Evolutionary conservation across 2,797 vertebrate species (phyloP).

Genomic region (Danio tinwini): DNA sequence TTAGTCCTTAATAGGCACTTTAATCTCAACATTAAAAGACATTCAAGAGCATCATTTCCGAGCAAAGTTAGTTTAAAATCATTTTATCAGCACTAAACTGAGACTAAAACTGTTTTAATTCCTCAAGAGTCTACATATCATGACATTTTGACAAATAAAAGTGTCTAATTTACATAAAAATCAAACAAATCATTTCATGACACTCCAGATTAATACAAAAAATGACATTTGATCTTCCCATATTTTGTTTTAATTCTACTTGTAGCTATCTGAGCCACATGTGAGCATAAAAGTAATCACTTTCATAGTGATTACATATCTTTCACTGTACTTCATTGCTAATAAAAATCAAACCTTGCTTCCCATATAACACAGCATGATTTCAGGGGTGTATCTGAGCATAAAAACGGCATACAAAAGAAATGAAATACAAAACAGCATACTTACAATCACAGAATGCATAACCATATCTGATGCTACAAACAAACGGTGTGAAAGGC

Average conservation of each 20-base stretch:
- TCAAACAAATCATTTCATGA: neutral
- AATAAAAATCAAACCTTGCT: neutral
- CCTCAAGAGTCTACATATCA: neutral
- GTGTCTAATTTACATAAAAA: neutral
- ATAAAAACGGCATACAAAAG: neutral
- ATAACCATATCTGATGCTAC: constrained; percentile 53
- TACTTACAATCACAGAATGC: constrained; percentile 59
- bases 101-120: neutral
- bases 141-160: neutral
- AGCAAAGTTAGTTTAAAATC: neutral
- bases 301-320: neutral
- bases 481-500: neutral
- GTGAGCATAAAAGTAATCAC: neutral
- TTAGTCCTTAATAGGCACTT: constrained; percentile 38
- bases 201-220: neutral
- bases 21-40: constrained; percentile 46
- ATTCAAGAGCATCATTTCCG: neutral
- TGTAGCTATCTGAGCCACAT: neutral
- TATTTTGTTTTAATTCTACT: neutral
- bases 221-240: neutral
- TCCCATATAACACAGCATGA: neutral
- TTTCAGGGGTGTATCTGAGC: neutral
- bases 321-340: neutral
- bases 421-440: neutral
- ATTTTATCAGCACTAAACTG: neutral